phyloP scores from a whole-genome alignment of 2,888 invertebrate species.

The Theristus sp. region DNA sequence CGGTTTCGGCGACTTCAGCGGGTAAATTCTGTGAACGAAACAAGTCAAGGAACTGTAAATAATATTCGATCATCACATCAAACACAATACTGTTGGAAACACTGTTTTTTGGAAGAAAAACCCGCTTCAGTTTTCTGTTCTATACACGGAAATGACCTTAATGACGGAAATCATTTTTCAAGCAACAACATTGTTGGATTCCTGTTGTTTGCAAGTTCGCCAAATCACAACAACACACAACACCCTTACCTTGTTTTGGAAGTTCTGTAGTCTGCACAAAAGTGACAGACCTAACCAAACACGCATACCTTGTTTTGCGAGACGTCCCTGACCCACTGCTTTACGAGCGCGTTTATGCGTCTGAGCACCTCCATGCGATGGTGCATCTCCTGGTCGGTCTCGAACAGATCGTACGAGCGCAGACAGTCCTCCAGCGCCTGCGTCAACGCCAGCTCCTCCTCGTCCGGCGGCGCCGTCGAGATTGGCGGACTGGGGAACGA shows the following conservation, averaged over 20 bases:
- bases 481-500: slow-evolving; percentile 2
- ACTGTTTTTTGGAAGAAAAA: background rate
- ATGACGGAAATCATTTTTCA: no score
- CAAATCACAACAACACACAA: no score
- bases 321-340: slow-evolving; percentile 78
- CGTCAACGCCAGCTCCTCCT: slow-evolving; percentile 1
- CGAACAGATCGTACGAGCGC: slow-evolving; percentile 3
- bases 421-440: slow-evolving; percentile 4
- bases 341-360: slow-evolving; percentile 62
- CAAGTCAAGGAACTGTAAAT: no score
- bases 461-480: background rate
- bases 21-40: slow-evolving; percentile 1
- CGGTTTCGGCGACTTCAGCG: slow-evolving; percentile 22
- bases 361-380: background rate
- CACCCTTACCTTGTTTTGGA: no score
- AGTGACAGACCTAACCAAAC: background rate
- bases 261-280: no score
- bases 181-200: no score
- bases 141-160: no score
- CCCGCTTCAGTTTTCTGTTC: no score
- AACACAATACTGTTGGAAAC: background rate
- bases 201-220: no score
- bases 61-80: no score
- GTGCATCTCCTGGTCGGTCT: slow-evolving; percentile 6
- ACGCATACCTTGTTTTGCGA: slow-evolving; percentile 43